Evolutionary conservation across 2,888 invertebrate genomes (phyloP).

Genomic region (Neoitamus cyanurus): DNA sequence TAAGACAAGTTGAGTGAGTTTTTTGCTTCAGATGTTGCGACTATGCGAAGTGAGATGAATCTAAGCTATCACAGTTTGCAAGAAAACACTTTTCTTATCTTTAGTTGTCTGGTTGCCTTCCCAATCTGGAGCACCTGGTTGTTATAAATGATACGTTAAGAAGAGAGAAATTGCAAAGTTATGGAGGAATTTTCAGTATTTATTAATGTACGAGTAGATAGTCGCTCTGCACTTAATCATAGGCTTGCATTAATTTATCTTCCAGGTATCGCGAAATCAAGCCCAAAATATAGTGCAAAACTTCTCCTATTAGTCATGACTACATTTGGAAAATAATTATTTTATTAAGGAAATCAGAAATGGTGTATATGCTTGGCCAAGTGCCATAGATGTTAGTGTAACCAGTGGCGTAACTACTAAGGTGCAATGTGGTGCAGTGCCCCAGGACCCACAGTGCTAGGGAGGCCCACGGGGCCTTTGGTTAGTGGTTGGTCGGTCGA

Average conservation of each 20-base stretch:
- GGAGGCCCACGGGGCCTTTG: too few species aligned
- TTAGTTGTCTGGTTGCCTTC: background rate
- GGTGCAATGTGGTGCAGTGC: too few species aligned
- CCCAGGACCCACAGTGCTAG: too few species aligned
- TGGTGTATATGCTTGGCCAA: background rate
- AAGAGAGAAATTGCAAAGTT: background rate
- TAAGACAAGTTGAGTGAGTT: background rate
- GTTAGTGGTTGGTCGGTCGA: too few species aligned
- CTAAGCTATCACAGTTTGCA: background rate
- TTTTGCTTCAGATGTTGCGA: background rate
- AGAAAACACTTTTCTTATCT: background rate
- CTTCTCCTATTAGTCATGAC: background rate
- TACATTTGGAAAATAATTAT: background rate
- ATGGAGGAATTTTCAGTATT: background rate
- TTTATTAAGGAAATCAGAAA: background rate
- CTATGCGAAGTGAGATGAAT: background rate
- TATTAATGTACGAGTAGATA: conserved; percentile 3
- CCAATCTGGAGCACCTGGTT: background rate
- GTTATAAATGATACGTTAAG: background rate
- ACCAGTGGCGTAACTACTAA: too few species aligned
- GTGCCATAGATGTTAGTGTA: background rate
- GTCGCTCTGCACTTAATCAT: background rate
- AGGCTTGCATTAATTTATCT: background rate
- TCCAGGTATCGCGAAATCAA: background rate
- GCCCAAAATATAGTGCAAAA: background rate